Conservation (phyloP, 2,113 vertebrate genomes). For the Ochotona curzoniae region DNA sequence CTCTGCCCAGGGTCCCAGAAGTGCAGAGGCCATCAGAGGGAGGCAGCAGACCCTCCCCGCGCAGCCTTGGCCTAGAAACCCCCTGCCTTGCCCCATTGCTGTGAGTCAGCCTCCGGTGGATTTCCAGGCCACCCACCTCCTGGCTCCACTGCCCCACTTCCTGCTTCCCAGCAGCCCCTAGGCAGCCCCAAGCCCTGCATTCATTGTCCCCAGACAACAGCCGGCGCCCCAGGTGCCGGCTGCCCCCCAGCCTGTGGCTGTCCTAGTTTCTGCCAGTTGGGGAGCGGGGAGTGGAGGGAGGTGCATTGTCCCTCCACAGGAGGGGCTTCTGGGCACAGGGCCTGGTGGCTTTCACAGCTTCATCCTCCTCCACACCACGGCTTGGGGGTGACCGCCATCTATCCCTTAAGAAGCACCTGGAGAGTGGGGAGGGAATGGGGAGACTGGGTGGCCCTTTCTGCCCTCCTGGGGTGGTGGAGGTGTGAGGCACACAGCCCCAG, state of each 20-base stretch:
- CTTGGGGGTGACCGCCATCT: too few relatives aligned
- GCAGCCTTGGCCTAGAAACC: not conserved
- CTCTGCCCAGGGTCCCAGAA: too few relatives aligned
- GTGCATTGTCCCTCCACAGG: not conserved
- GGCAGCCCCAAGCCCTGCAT: not conserved
- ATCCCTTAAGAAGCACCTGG: too few relatives aligned
- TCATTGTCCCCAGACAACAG: slow-evolving; percentile 38
- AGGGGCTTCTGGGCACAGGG: not conserved
- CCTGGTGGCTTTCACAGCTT: too few relatives aligned
- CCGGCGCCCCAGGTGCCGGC: not conserved
- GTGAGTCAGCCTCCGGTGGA: slow-evolving; percentile 54
- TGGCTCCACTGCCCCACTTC: not conserved
- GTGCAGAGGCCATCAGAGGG: too few relatives aligned
- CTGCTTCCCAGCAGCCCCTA: slow-evolving; percentile 6
- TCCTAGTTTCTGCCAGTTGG: slow-evolving; percentile 40
- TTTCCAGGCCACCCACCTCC: slow-evolving; percentile 63
- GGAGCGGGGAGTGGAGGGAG: too few relatives aligned
- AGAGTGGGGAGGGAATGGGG: too few relatives aligned
- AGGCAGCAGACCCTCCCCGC: not conserved
- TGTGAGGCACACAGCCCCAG: not conserved
- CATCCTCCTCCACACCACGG: too few relatives aligned
- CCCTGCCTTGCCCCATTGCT: too few relatives aligned
- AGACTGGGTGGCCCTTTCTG: too few relatives aligned
- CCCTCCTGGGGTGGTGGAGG: not conserved
- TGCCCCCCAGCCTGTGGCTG: slow-evolving; percentile 5